Evolutionary conservation across 2,797 vertebrate genomes (phyloP).

Genomic region (Huso huso): DNA sequence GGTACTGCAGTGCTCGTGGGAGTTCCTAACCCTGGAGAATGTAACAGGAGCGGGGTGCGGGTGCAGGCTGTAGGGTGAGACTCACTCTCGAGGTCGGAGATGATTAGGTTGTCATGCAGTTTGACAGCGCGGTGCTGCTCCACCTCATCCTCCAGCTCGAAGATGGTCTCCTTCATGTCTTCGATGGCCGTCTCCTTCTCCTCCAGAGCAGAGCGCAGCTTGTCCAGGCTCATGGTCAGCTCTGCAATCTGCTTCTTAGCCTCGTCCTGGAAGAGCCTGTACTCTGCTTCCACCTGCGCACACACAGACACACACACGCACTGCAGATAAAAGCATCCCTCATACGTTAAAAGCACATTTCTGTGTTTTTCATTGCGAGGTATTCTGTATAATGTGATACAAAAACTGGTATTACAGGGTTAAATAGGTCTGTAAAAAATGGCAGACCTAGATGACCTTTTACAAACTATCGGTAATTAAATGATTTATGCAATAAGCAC

Average conservation of each 20-base stretch:
- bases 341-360: too few species aligned
- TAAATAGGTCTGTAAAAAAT: too few species aligned
- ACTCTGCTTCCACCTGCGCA: slow-evolving; percentile 79
- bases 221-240: slow-evolving; percentile 74
- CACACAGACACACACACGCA: background rate
- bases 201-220: slow-evolving; percentile 74
- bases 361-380: too few species aligned
- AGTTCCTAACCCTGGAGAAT: too few species aligned
- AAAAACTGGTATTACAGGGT: too few species aligned
- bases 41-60: too few species aligned
- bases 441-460: too few species aligned
- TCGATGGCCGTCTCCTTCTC: slow-evolving; percentile 86
- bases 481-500: too few species aligned
- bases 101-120: slow-evolving; percentile 93
- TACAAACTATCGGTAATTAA: too few species aligned
- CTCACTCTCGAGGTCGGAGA: slow-evolving; percentile 92
- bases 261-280: slow-evolving; percentile 79
- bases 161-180: slow-evolving; percentile 97
- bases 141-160: slow-evolving; percentile 93
- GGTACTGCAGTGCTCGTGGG: too few species aligned
- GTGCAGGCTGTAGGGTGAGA: slow-evolving; percentile 11
- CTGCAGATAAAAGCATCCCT: slow-evolving; percentile 8
- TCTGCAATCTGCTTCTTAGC: slow-evolving; percentile 83
- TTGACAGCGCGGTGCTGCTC: slow-evolving; percentile 93
- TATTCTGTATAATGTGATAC: too few species aligned